A percentile compares a stretch with the other conserved stretches of the same genome.
phyloP scores from a whole-genome alignment of 2,113 vertebrate species.

The Ginglymostoma cirratum region DNA sequence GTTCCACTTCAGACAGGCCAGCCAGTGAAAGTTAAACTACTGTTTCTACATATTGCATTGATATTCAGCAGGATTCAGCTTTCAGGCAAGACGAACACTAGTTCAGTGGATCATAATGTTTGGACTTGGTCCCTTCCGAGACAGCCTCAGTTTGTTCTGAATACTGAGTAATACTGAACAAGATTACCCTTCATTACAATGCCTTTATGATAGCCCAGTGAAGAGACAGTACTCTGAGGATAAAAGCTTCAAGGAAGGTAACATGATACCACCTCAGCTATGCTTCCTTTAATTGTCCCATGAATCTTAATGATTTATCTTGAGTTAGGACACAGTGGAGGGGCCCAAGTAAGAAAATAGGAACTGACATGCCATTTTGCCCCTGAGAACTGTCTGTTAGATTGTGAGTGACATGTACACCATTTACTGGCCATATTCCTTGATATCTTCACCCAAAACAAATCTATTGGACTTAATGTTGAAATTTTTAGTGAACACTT shows the following conservation, averaged over 20 bases:
- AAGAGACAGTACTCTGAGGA: not conserved
- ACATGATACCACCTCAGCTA: not conserved
- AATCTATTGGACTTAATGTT: not conserved
- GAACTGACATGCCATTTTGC: not conserved
- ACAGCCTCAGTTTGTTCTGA: not conserved
- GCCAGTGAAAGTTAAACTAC: no score
- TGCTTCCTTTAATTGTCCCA: not conserved
- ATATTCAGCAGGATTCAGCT: not conserved
- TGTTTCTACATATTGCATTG: not conserved
- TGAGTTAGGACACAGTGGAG: not conserved
- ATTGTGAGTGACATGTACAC: not conserved
- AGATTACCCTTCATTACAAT: not conserved
- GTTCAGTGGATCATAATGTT: not conserved
- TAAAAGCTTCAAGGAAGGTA: not conserved
- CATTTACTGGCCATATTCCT: not conserved
- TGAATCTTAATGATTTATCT: not conserved
- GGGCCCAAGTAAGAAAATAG: not conserved
- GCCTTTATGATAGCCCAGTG: not conserved
- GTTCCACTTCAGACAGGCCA: no score
- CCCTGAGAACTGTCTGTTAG: not conserved
- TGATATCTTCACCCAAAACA: not conserved
- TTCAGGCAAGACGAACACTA: not conserved
- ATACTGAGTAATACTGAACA: not conserved
- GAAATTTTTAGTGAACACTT: not conserved
- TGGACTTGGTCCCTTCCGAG: not conserved